Evolutionary conservation across 1,140 invertebrate genomes (phyloP).

Genomic region (Araneus ventricosus): DNA sequence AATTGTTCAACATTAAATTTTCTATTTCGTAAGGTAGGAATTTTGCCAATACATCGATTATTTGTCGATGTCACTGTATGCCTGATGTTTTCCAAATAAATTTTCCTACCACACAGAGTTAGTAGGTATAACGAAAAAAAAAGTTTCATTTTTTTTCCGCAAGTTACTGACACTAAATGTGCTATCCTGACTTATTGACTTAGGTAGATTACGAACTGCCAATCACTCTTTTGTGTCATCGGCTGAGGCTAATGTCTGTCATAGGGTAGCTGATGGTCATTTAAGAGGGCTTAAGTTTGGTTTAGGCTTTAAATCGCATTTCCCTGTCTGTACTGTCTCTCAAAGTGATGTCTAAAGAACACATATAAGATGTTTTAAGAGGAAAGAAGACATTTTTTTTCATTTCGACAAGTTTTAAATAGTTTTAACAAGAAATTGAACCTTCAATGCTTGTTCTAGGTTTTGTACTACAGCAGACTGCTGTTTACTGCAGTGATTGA

Average conservation of each 20-base stretch:
- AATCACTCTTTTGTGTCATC: background rate
- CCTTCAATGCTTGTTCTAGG: background rate
- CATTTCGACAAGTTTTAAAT: background rate
- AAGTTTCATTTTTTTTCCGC: no score
- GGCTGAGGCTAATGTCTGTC: background rate
- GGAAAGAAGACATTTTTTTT: background rate
- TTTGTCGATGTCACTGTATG: no score
- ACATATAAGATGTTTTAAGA: background rate
- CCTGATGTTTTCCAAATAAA: no score
- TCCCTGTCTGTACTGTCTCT: background rate
- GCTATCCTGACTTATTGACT: background rate
- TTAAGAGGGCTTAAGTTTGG: background rate
- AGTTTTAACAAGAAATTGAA: background rate
- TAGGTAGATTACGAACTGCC: background rate
- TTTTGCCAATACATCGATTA: no score
- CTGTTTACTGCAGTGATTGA: no score
- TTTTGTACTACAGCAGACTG: no score
- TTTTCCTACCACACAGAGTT: no score
- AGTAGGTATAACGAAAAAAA: no score
- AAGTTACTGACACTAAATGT: background rate
- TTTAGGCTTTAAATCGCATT: background rate
- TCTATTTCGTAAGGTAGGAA: no score
- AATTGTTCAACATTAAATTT: no score
- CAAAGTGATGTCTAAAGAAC: background rate
- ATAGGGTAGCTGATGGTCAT: background rate